phyloP scores from a whole-genome alignment of 64 coral and sea anemone species.

The Actinia equina region DNA sequence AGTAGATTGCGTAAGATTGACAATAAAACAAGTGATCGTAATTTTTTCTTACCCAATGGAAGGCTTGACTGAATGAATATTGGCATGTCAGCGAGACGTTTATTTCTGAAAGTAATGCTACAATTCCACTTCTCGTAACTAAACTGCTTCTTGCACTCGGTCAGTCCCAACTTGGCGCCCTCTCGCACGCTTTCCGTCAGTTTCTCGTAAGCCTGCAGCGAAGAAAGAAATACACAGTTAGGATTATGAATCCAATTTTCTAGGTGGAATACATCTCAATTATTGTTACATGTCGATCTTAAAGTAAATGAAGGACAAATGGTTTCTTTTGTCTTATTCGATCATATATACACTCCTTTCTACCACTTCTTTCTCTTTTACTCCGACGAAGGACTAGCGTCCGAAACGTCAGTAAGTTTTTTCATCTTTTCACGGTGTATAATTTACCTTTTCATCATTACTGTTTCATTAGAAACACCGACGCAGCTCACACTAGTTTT shows the following conservation, averaged over 20 bases:
- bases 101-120: not conserved
- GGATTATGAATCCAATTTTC: not conserved
- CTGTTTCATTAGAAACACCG: too few relatives aligned
- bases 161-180: constrained; percentile 1
- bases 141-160: constrained; percentile 41
- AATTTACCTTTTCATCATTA: too few relatives aligned
- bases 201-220: constrained; percentile 20
- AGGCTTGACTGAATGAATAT: constrained; percentile 9
- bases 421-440: too few relatives aligned
- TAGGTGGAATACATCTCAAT: not conserved
- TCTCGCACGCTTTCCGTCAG: constrained; percentile 15
- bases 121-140: constrained; percentile 50
- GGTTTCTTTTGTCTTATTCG: too few relatives aligned
- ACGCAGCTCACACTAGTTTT: too few relatives aligned
- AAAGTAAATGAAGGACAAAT: too few relatives aligned
- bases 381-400: too few relatives aligned
- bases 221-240: not conserved
- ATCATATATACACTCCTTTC: too few relatives aligned
- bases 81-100: constrained; percentile 1
- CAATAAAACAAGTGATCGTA: too few relatives aligned
- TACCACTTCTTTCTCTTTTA: too few relatives aligned
- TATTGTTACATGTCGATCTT: too few relatives aligned
- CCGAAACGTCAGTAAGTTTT: too few relatives aligned
- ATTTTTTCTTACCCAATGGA: constrained; percentile 28
- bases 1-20: not conserved